Evolutionary conservation across 2,888 invertebrate species (phyloP), one percentile per base, ranked within the genome.

Genomic region (Anagyrus pseudococci): DNA sequence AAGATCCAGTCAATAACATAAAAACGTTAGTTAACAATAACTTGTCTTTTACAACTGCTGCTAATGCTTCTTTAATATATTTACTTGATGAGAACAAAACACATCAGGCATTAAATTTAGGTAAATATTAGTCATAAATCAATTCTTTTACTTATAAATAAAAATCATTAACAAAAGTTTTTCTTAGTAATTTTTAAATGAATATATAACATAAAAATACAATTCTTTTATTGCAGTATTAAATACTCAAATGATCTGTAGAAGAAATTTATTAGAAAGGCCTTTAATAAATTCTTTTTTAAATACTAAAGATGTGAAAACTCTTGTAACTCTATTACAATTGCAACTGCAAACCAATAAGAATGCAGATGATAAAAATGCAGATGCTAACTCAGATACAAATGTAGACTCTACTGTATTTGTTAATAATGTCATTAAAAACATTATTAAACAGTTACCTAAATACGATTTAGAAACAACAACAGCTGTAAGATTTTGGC

Each of bases 91-190:
- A 81, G 0, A 83, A 84, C n/a, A 83, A 89, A 57, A 77, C 90
- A 0, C 78, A 83, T 33, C 85, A 86, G 55, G 92, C 92, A 0
- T 86, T 88, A 0, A 77, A 85, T 48, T 84, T 92, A 55, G 86
- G 89, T 73, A 80, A 85, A 53, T 81, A 81, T 29, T 37, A 6
- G n/a, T n/a, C n/a, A n/a, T n/a, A n/a, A n/a, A n/a, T 10, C 22
- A 25, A 13, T n/a, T 2, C 8, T 4, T 49, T 41, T 50, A 43
- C 23, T 47, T 4, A 1, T 29, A 15, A n/a, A 46, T 29, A n/a
- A n/a, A 20, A 10, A 37, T 46, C 13, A 52, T 20, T n/a, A n/a
- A n/a, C n/a, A n/a, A n/a, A n/a, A n/a, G n/a, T n/a, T n/a, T n/a
- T n/a, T n/a, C n/a, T n/a, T n/a, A n/a, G n/a, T n/a, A n/a, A n/a